These are phyloP conservation scores for Leptopilina syphax DNA, from an alignment of 2,888 invertebrate genomes.

Conservation along the genomic window DNA sequence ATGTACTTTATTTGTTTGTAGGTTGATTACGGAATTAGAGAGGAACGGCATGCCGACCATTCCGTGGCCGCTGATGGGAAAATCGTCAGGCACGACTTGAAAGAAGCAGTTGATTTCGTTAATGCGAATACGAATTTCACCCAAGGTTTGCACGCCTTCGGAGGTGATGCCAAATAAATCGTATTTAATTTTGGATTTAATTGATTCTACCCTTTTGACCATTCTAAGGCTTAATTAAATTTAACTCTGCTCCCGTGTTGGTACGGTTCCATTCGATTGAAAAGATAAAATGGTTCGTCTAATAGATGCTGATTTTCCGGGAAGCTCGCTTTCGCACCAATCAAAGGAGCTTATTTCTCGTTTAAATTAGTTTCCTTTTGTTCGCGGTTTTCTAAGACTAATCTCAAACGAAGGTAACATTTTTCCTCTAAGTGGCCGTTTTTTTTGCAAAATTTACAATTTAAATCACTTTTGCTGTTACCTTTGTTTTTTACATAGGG, in stretches of 20 bases:
- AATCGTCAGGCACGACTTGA: too few relatives aligned
- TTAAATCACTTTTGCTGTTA: too few relatives aligned
- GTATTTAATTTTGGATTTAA: neutral
- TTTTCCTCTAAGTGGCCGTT: neutral
- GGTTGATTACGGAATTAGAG: neutral
- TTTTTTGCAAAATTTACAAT: neutral
- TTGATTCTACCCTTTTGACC: neutral
- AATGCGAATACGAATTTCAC: too few relatives aligned
- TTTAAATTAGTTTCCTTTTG: neutral
- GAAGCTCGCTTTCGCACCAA: neutral
- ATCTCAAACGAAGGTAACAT: neutral
- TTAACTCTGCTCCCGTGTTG: neutral
- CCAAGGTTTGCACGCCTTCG: neutral
- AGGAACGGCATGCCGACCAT: neutral
- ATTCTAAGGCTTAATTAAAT: neutral
- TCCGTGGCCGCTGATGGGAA: too few relatives aligned
- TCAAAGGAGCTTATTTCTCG: neutral
- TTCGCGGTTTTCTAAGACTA: neutral
- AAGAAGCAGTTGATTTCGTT: too few relatives aligned
- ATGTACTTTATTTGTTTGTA: neutral
- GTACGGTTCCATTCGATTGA: neutral
- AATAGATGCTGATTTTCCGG: neutral
- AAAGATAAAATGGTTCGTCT: neutral
- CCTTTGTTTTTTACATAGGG: too few relatives aligned
- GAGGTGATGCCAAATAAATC: neutral